These are phyloP conservation scores for Eleginops maclovinus DNA, from an alignment of 2,113 vertebrate genomes.

Conservation along the genomic window DNA sequence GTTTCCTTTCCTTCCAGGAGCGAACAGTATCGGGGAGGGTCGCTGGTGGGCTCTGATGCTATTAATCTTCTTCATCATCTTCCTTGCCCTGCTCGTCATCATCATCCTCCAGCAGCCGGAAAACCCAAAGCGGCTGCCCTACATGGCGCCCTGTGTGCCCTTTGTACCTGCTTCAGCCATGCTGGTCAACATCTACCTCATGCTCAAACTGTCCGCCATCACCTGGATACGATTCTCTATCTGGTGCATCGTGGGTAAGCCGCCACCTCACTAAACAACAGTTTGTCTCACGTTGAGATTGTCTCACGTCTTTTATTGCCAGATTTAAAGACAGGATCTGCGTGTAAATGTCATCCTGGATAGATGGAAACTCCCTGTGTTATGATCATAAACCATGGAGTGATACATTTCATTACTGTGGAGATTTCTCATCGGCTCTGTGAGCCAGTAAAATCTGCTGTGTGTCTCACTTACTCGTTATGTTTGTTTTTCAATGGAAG, in stretches of 20 bases:
- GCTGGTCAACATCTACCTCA: constrained; percentile 99
- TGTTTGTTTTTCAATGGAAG: constrained; percentile 13
- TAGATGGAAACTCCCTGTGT: constrained; percentile 1
- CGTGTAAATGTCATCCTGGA: too few species aligned
- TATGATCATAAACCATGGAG: constrained; percentile 11
- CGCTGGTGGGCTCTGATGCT: constrained; percentile 96
- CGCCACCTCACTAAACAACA: fast-evolving
- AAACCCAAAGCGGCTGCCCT: constrained; percentile 96
- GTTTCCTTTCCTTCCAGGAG: constrained; percentile 54
- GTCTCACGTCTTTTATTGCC: not conserved
- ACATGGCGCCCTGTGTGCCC: constrained; percentile 98
- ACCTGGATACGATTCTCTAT: constrained; percentile 97
- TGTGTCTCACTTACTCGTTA: not conserved
- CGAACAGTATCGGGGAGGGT: constrained; percentile 86
- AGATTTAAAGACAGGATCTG: not conserved
- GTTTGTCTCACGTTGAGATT: not conserved
- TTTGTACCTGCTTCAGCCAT: constrained; percentile 96
- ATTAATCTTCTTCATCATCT: constrained; percentile 75
- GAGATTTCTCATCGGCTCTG: not conserved
- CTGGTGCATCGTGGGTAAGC: constrained; percentile 96
- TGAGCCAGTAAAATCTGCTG: too few species aligned
- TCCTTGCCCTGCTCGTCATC: constrained; percentile 84
- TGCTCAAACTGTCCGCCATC: constrained; percentile 97
- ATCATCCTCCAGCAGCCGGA: constrained; percentile 97
- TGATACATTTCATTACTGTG: constrained; percentile 3